Evolutionary conservation across 2,888 invertebrate species (phyloP).

Genomic region (Ephialtes manifestator): DNA sequence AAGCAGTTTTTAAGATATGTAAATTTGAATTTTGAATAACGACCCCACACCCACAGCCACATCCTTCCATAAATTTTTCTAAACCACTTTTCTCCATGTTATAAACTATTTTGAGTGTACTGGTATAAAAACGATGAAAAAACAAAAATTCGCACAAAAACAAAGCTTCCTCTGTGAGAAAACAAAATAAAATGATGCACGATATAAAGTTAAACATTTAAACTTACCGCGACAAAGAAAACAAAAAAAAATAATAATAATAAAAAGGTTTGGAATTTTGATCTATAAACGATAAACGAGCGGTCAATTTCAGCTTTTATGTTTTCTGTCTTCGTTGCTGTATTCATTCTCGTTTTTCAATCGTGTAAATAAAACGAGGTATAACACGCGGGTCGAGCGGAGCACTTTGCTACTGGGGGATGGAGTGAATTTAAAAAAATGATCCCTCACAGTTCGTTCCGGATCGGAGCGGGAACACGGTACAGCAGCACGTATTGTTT

Average conservation of each 20-base stretch:
- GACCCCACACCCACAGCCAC: no score
- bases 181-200: no score
- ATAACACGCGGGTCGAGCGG: constrained; percentile 34
- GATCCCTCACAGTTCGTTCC: constrained; percentile 34
- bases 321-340: constrained; percentile 2
- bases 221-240: neutral
- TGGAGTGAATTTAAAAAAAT: constrained; percentile 55
- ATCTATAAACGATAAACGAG: constrained; percentile 32
- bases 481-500: constrained; percentile 49
- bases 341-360: constrained; percentile 44
- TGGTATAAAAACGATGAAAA: no score
- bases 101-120: no score
- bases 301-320: constrained; percentile 46
- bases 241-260: neutral
- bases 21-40: no score
- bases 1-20: no score
- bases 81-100: no score
- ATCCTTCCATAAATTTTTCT: no score
- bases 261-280: constrained; percentile 18
- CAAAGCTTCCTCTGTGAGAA: no score
- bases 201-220: neutral
- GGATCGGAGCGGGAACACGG: constrained; percentile 7
- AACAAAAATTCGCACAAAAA: no score
- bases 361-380: constrained; percentile 57
- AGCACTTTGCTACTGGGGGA: constrained; percentile 14